Evolutionary conservation across 2,797 vertebrate species (phyloP), one percentile per base, ranked within the genome.

Genomic region (Diceros bicornis): DNA sequence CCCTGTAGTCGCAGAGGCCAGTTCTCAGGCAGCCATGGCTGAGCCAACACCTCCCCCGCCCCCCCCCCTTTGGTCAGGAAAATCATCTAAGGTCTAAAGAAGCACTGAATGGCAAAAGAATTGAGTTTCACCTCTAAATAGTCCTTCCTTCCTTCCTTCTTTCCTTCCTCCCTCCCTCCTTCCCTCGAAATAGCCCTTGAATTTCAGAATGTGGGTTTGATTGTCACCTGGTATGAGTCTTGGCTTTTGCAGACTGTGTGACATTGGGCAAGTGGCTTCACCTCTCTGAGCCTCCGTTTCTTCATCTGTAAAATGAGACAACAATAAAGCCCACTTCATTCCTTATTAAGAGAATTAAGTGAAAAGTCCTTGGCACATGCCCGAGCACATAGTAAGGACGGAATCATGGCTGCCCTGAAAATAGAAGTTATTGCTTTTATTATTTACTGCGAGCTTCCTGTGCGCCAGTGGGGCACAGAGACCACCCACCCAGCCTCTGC

Each of bases 311-410:
- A 62, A 89, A 74, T 57, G 50, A 55, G 23, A 25, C 64, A 17
- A 29, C 3, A 12, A 18, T 20, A 52, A 50, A 89, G 25, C 62
- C 12, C 41, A 13, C 55, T 37, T 85, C 11, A 2, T 17, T n/a
- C 62, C 3, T 7, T 14, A 17, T 25, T 10, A 27, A 6, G 89
- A 44, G 13, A 44, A 37, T 13, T 23, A 29, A 13, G 32, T 4
- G 14, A 52, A 32, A 68, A 6, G 10, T 2, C 1, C 25, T 9
- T 18, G 75, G 62, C 34, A 55, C 0, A 0, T 4, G 34, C 3
- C 59, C 20, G 37, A 47, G 72, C 21, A 0, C 1, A 0, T 1
- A 0, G 50, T 8, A 7, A 72, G 44, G 64, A 6, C 2, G 0
- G 64, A 1, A 3, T 34, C 27, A 16, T 4, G 0, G 62, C 41